Percentiles rank a stretch among this genome's conserved stretches.
These are phyloP conservation scores for Melanocharis versteri DNA, from an alignment of 2,113 vertebrate species.

Conservation along the genomic window DNA sequence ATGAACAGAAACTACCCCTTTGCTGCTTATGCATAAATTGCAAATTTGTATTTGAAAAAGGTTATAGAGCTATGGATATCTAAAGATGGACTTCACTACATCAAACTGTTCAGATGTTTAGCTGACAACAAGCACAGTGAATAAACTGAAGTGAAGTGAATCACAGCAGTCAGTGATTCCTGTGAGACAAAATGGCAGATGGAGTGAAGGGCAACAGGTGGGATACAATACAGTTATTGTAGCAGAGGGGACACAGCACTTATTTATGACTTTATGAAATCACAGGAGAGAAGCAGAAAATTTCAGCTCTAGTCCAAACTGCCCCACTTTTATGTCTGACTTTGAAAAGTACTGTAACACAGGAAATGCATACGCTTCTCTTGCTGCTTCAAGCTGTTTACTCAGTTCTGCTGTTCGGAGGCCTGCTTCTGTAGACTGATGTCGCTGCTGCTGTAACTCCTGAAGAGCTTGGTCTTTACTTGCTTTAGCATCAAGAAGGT, in stretches of 20 bases:
- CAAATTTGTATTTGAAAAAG: neutral
- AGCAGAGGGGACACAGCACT: neutral
- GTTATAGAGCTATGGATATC: neutral
- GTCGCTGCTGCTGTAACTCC: slow-evolving; percentile 78
- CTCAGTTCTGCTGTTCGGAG: slow-evolving; percentile 79
- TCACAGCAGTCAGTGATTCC: neutral
- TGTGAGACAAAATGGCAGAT: neutral
- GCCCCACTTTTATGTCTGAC: neutral
- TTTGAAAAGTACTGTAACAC: neutral
- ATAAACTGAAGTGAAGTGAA: neutral
- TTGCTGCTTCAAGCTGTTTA: slow-evolving; percentile 80
- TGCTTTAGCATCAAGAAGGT: slow-evolving; percentile 77
- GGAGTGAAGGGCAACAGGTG: neutral
- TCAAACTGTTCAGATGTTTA: neutral
- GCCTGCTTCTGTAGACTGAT: slow-evolving; percentile 78
- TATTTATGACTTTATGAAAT: neutral
- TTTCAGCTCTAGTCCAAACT: neutral
- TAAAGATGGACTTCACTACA: neutral
- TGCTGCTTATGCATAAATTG: neutral
- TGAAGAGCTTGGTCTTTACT: slow-evolving; percentile 81
- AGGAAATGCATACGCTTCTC: slow-evolving; percentile 79
- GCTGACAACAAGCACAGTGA: neutral
- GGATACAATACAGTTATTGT: neutral
- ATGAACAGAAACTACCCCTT: neutral
- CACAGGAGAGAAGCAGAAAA: neutral